These are phyloP conservation scores for Spinus pinus DNA, from an alignment of 2,797 vertebrate genomes.

Conservation along the genomic window DNA sequence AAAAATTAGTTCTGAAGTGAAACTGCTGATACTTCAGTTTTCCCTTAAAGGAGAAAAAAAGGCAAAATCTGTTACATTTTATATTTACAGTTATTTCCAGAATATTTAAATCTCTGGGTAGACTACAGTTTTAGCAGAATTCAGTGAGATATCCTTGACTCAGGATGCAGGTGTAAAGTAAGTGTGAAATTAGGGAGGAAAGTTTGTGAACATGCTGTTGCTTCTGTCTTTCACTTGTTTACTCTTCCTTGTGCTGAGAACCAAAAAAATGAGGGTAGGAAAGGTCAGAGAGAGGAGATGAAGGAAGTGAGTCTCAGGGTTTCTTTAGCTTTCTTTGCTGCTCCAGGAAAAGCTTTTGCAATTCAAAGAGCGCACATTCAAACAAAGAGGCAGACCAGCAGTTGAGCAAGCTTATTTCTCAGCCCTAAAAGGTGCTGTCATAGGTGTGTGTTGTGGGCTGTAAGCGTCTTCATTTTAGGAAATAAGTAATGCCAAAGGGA, in stretches of 20 bases:
- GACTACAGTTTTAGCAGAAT: background rate
- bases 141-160: background rate
- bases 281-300: background rate
- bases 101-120: background rate
- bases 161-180: background rate
- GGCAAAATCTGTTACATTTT: background rate
- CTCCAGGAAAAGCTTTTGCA: background rate
- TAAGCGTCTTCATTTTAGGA: background rate
- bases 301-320: background rate
- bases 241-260: background rate
- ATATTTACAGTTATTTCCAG: background rate
- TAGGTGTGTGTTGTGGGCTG: rapidly evolving
- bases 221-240: background rate
- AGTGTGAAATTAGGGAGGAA: background rate
- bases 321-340: background rate
- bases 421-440: background rate
- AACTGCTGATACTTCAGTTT: background rate
- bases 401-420: background rate
- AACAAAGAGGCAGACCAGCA: background rate
- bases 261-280: background rate
- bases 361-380: background rate
- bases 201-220: background rate
- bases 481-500: background rate
- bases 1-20: background rate
- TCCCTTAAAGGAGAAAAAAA: background rate